Evolutionary conservation across 2,888 invertebrate species (phyloP), one percentile per base, ranked within the genome.

Genomic region (Drosophila stalkeri): DNA sequence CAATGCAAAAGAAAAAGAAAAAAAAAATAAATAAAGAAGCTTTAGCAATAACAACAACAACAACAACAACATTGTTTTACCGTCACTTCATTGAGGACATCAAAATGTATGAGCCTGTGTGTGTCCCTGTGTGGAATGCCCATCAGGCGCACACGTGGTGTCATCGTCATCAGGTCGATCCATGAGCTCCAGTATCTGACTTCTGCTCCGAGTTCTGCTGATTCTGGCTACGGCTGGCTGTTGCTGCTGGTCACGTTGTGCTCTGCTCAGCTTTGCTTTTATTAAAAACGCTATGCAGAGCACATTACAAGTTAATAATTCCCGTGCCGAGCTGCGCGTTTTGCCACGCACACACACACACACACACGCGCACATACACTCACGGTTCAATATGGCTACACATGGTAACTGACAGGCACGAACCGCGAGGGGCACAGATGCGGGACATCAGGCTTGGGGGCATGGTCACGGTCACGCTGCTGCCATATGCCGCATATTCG

Each of bases 271-370:
- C 82, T 77, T 72, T 74, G 80, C 89, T 90, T 86, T 86, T 87
- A 87, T 87, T 87, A 87, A 87, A 87, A 87, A 87, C 90, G 86
- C 86, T 83, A 87, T 86, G 90, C 89, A 90, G 85, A 84, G 86
- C 90, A 87, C 86, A 90, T 87, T 89, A 87, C 90, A 87, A 87
- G 86, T 87, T 87, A 87, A 87, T 87, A 87, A 87, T 90, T 87
- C 89, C 90, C 86, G 86, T 82, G 86, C 81, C 76, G 81, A 74
- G 72, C 44, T 63, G 82, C 64, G 55, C 63, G 59, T 65, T 78
- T 68, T 64, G 57, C 49, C 68, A 62, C 69, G 66, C 56, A 70
- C 55, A 64, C 57, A 47, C 43, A 7, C 55, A 23, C 31, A 57
- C 20, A 12, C 27, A 5, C 68, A 59, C 71, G 65, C 56, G 62